Base-by-base conservation (phyloP, 1,140 invertebrate species). In the Hetaerina americana region DNA sequence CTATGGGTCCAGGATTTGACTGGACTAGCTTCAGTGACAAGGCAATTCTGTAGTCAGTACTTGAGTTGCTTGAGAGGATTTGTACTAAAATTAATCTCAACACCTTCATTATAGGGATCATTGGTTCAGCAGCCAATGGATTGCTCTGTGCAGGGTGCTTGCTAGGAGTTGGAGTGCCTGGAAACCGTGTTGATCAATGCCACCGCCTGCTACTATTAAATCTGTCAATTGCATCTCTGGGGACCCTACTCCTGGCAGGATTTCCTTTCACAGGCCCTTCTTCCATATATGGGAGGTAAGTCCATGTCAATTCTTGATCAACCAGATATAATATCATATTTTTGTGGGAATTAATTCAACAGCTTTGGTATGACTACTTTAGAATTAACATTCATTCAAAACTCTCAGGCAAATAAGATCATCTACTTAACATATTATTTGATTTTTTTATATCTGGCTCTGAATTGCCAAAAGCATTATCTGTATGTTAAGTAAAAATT, bases 261-360 rank as follows among this genome's bases (percentile, higher is more conserved):
- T 72, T 72, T n/a, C 71, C 71, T 40, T 72, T 72, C 26, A 40
- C 68, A 8, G 67, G 27, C 0, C 8, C 71, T 5, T 68, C 71
- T 8, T 24, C n/a, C 0, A 22, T 72, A 8, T 27, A 66, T 26
- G 71, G 71, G n/a, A 72, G 71, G 71, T 69, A 12, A 3, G 67
- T 26, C n/a, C 8, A 3, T n/a, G n/a, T n/a, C n/a, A n/a, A n/a
- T n/a, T n/a, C n/a, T n/a, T n/a, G n/a, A n/a, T n/a, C n/a, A n/a
- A n/a, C n/a, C n/a, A n/a, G n/a, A n/a, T n/a, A n/a, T n/a, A n/a
- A n/a, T n/a, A n/a, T n/a, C n/a, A n/a, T n/a, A n/a, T n/a, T n/a
- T n/a, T n/a, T n/a, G n/a, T n/a, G n/a, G n/a, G n/a, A n/a, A n/a
- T n/a, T n/a, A n/a, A n/a, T n/a, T n/a, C n/a, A n/a, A n/a, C n/a